These are phyloP conservation scores for Brevipalpus yothersi DNA, from an alignment of 1,140 invertebrate species.

Conservation along the genomic window DNA sequence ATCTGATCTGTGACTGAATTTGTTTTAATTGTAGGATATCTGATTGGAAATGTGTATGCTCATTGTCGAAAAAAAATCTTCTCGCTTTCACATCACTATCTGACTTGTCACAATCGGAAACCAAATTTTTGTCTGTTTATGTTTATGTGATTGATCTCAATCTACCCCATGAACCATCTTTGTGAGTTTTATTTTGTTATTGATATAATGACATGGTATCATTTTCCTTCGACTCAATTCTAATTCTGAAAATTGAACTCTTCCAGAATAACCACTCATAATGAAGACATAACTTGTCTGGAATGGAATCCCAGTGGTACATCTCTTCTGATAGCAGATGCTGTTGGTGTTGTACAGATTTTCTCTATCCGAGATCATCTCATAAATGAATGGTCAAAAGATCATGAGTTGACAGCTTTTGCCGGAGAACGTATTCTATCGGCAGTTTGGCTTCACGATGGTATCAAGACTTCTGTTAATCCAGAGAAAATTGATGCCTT, in stretches of 20 bases:
- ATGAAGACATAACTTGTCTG: constrained; percentile 37
- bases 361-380: constrained; percentile 49
- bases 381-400: constrained; percentile 45
- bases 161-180: constrained; percentile 51
- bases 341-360: constrained; percentile 43
- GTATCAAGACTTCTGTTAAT: constrained; percentile 41
- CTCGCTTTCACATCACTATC: constrained; percentile 49
- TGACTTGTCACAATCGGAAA: constrained; percentile 34
- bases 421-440: constrained; percentile 51
- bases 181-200: constrained; percentile 23
- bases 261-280: constrained; percentile 20
- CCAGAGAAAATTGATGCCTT: constrained; percentile 49
- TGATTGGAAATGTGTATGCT: constrained; percentile 9
- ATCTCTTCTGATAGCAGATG: constrained; percentile 44
- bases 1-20: not conserved
- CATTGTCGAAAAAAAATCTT: constrained; percentile 49
- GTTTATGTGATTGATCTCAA: constrained; percentile 67
- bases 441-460: constrained; percentile 57
- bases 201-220: too few relatives aligned
- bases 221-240: not conserved
- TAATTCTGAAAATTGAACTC: too few relatives aligned
- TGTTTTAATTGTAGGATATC: not conserved
- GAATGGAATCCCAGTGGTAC: constrained; percentile 63
- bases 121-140: constrained; percentile 41
- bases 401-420: constrained; percentile 22